Evolutionary conservation across 53 echinoderm and acorn worm genomes (phyloP).

Genomic region (Actinopyga echinites): DNA sequence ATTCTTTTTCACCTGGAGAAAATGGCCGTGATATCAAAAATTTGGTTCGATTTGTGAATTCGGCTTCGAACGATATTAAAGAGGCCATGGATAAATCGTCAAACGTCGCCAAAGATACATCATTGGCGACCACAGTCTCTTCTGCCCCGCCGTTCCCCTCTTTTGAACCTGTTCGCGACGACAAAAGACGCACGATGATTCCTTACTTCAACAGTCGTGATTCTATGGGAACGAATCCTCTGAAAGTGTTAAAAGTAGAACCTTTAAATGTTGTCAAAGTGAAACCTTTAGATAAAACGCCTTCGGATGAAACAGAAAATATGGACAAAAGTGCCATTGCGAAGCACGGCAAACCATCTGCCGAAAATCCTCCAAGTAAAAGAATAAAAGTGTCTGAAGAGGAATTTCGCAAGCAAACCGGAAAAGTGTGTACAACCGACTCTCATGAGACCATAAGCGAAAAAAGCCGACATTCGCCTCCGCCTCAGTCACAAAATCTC

Average conservation of each 20-base stretch:
- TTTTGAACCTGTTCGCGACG: neutral
- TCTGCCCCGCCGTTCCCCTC: conserved; percentile 12
- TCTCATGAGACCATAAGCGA: neutral
- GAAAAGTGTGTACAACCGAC: neutral
- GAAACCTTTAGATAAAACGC: neutral
- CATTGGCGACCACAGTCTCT: conserved; percentile 38
- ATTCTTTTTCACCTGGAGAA: neutral
- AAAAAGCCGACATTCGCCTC: neutral
- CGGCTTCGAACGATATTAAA: conserved; percentile 94
- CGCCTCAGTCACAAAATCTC: neutral
- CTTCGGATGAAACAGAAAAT: neutral
- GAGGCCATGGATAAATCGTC: conserved; percentile 87
- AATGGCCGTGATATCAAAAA: conserved; percentile 75
- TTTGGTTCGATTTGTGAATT: conserved; percentile 87
- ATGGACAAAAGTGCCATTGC: neutral
- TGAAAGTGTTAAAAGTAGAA: conserved; percentile 40
- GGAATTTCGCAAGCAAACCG: neutral
- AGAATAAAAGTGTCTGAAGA: neutral
- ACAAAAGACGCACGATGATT: neutral
- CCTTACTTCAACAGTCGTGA: neutral
- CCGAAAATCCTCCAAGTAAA: neutral
- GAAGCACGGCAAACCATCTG: neutral
- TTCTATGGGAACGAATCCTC: conserved; percentile 3
- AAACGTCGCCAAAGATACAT: neutral
- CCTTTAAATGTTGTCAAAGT: conserved; percentile 39